Evolutionary conservation across 2,888 invertebrate genomes (phyloP).

Genomic region (Magallana nippona): DNA sequence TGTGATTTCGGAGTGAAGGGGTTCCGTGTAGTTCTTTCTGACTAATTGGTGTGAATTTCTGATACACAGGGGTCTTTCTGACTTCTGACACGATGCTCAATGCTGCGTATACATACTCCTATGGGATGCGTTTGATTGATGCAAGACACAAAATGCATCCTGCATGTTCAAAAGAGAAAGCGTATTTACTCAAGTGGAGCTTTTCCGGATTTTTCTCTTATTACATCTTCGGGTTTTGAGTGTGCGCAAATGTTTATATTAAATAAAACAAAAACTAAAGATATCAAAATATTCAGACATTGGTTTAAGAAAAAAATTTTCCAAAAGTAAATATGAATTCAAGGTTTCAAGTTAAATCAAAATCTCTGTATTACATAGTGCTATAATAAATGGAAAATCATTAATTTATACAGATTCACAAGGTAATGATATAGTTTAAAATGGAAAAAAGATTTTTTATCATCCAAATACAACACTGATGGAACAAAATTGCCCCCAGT

Average conservation of each 20-base stretch:
- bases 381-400: not conserved
- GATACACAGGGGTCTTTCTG: not conserved
- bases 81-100: conserved; percentile 11
- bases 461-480: not conserved
- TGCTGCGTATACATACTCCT: not conserved
- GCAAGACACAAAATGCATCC: not conserved
- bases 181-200: conserved; percentile 5
- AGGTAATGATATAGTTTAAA: not conserved
- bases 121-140: not conserved
- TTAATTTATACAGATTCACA: not conserved
- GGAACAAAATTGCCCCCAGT: not conserved
- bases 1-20: not conserved
- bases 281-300: not conserved
- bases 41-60: conserved; percentile 24
- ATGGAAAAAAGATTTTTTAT: not conserved
- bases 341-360: too few species aligned
- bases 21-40: not conserved
- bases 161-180: conserved; percentile 8
- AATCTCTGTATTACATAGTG: too few species aligned
- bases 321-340: too few species aligned
- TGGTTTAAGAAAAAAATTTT: too few species aligned
- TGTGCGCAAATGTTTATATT: not conserved
- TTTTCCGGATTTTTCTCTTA: not conserved
- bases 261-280: not conserved
- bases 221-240: not conserved